Evolutionary conservation across 2,797 vertebrate genomes (phyloP).

Genomic region (Loris lydekkerianus): DNA sequence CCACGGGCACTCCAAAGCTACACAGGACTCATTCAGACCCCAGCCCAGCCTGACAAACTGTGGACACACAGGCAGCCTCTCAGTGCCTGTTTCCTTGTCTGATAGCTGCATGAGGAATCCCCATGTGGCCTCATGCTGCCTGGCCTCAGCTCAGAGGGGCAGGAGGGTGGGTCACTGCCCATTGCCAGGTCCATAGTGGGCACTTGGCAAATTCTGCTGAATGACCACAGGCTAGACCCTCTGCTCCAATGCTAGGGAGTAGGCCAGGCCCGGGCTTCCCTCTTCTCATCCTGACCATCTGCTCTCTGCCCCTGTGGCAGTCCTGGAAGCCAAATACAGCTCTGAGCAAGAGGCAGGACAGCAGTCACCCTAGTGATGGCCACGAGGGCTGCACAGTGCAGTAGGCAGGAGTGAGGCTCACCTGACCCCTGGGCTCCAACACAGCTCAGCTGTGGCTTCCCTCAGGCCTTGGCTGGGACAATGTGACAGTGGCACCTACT

Average conservation of each 20-base stretch:
- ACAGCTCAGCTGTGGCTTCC: no score
- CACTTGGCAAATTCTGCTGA: not conserved
- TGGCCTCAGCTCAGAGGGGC: not conserved
- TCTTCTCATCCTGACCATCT: not conserved
- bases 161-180: not conserved
- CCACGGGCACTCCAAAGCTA: not conserved
- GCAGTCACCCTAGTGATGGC: not conserved
- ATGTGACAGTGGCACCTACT: not conserved
- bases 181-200: no score
- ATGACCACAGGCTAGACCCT: not conserved
- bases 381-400: not conserved
- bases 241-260: not conserved
- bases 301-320: not conserved
- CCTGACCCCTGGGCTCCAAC: not conserved
- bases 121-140: accelerated
- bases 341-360: not conserved
- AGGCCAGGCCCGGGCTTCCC: not conserved
- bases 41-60: not conserved
- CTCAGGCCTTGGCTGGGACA: no score
- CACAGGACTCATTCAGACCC: not conserved
- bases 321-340: not conserved
- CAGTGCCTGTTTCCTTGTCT: no score
- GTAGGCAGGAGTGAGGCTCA: not conserved
- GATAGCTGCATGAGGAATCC: no score
- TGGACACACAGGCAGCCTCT: not conserved